Percentiles rank a stretch among this genome's conserved stretches.
Evolutionary conservation across 2,888 invertebrate species (phyloP).

Genomic region (Troilus luridus): DNA sequence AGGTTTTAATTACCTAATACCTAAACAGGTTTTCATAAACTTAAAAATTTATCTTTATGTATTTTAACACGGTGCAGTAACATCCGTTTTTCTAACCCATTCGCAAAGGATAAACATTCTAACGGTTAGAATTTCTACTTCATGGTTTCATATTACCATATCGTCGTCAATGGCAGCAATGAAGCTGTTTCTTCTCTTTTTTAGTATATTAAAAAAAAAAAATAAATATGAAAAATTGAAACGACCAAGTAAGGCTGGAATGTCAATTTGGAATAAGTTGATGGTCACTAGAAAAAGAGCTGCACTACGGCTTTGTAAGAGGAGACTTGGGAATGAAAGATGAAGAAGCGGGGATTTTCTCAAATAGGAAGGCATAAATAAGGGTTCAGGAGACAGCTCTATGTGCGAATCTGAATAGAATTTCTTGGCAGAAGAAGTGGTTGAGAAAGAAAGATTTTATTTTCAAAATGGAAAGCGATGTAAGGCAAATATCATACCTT

Average conservation of each 20-base stretch:
- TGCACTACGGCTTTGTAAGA: neutral
- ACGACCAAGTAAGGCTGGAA: conserved; percentile 1
- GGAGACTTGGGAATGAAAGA: conserved; percentile 20
- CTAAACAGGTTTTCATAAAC: too few relatives aligned
- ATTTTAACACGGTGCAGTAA: neutral
- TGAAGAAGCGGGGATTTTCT: conserved; percentile 43
- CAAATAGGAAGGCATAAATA: conserved; percentile 42
- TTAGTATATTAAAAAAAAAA: neutral
- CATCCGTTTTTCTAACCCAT: neutral
- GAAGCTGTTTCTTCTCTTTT: neutral
- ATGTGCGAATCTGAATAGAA: conserved; percentile 43
- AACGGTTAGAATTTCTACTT: conserved; percentile 15
- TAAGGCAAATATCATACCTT: neutral
- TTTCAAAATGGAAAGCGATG: conserved; percentile 23
- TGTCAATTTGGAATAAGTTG: conserved; percentile 34
- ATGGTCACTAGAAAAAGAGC: conserved; percentile 43
- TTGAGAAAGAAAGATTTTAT: conserved; percentile 37
- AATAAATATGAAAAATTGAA: conserved; percentile 14
- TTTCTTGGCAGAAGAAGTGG: conserved; percentile 42
- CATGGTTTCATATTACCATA: neutral
- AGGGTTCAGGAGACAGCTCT: conserved; percentile 21
- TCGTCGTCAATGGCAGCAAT: neutral
- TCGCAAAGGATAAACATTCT: neutral
- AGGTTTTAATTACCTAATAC: too few relatives aligned
- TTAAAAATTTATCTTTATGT: neutral